phyloP scores from a whole-genome alignment of 2,113 vertebrate species.

The Tympanuchus pallidicinctus region DNA sequence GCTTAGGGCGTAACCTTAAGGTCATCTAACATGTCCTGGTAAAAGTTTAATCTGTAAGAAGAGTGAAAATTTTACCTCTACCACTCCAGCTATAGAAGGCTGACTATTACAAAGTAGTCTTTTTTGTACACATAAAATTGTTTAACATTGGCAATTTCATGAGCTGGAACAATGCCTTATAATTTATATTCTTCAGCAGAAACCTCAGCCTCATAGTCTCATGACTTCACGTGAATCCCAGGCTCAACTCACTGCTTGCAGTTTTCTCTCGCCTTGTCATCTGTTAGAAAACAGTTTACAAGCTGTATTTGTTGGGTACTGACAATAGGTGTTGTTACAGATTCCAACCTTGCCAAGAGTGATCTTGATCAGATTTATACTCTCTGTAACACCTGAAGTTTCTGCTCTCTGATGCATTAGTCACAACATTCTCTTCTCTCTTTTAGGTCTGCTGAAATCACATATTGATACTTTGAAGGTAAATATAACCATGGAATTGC shows the following conservation, averaged over 20 bases:
- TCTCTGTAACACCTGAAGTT: neutral
- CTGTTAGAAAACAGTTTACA: neutral
- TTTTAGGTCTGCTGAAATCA: neutral
- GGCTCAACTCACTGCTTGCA: neutral
- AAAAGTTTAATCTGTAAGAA: neutral
- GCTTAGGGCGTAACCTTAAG: neutral
- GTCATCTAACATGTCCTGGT: neutral
- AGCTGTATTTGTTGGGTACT: neutral
- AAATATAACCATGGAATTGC: neutral
- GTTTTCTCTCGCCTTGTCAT: neutral
- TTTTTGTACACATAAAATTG: neutral
- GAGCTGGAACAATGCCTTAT: neutral
- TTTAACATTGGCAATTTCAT: neutral
- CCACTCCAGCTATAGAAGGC: neutral
- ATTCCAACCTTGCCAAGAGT: slow-evolving; percentile 5
- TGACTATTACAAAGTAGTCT: neutral
- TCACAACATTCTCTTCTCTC: neutral
- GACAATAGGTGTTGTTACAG: neutral
- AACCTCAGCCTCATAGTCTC: neutral
- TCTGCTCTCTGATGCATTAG: neutral
- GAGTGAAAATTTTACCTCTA: neutral
- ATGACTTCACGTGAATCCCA: neutral
- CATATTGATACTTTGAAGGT: neutral
- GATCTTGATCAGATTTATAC: neutral
- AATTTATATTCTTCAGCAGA: neutral